Base-by-base conservation (phyloP, 1,140 invertebrate genomes). In the Microplitis mediator region DNA sequence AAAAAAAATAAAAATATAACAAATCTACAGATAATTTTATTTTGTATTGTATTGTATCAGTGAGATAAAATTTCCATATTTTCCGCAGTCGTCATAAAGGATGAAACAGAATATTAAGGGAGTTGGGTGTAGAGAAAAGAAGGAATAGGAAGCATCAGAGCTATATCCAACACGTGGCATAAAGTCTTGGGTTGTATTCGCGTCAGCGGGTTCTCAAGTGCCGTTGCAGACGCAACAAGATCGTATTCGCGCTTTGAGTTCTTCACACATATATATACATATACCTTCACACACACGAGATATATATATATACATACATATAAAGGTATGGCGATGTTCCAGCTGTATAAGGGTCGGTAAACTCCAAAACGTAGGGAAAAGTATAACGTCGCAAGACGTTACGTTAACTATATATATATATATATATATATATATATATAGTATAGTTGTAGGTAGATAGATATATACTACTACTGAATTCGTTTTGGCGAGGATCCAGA, bases 171-270 rank as follows among this genome's bases (percentile, higher is more conserved):
- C 67, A 69, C 60, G 61, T 68, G 65, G 9, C 13, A 39, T 45
- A 39, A 68, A 68, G 54, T 66, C 52, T 63, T 14, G 36, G 62
- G 58, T 23, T 11, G 63, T 61, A 14, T 64, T 71, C 52, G 36
- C 54, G 69, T 74, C 73, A 74, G 73, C 73, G 63, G 51, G 31
- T 74, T 74, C 35, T 71, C 63, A 45, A 74, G 68, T 64, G 66
- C 52, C 50, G 23, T 65, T 62, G 51, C 32, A 74, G 64, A 72
- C 69, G 68, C 69, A 75, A 72, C 69, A 69, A 71, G 69, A 72
- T 74, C 74, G 58, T 72, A 69, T 72, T 74, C 67, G 67, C 39
- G 36, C 52, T 32, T 61, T 45, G 39, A 45, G 39, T 45, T 11
- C 39, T 45, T 45, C 39, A 45, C 23, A 23, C 23, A 23, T 23